Evolutionary conservation across 2,797 vertebrate species (phyloP).

Genomic region (Aeoliscus strigatus): DNA sequence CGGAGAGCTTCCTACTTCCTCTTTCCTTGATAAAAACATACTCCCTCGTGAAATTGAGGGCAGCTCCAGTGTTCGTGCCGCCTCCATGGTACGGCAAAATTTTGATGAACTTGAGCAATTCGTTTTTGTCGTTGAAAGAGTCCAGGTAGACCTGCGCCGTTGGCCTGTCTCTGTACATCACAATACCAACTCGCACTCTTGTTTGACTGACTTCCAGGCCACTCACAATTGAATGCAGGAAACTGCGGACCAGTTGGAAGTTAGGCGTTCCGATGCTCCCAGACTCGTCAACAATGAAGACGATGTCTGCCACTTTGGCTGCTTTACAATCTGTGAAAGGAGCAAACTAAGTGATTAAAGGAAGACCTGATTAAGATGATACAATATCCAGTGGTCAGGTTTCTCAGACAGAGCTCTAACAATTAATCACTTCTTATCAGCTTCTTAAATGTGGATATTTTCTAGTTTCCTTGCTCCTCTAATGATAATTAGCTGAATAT

Average conservation of each 20-base stretch:
- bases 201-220: constrained; percentile 90
- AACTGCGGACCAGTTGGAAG: constrained; percentile 97
- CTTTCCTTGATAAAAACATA: constrained; percentile 70
- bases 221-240: constrained; percentile 89
- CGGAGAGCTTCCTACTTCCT: constrained; percentile 67
- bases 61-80: constrained; percentile 97
- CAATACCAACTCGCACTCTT: constrained; percentile 95
- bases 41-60: constrained; percentile 73
- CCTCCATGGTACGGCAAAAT: constrained; percentile 96
- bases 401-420: too few species aligned
- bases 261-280: constrained; percentile 98
- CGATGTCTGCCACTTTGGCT: constrained; percentile 97
- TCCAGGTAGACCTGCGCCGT: constrained; percentile 93
- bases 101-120: constrained; percentile 89
- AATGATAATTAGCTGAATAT: too few species aligned
- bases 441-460: too few species aligned
- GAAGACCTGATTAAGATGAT: constrained; percentile 70
- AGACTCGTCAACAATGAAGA: constrained; percentile 95
- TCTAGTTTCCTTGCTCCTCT: too few species aligned
- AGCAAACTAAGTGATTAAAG: constrained; percentile 62
- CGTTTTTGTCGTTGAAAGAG: constrained; percentile 84
- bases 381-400: too few species aligned
- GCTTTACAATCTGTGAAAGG: constrained; percentile 88
- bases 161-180: constrained; percentile 96
- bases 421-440: too few species aligned